Conservation (phyloP, 2,888 invertebrate genomes). For the Tipula vernalis region DNA sequence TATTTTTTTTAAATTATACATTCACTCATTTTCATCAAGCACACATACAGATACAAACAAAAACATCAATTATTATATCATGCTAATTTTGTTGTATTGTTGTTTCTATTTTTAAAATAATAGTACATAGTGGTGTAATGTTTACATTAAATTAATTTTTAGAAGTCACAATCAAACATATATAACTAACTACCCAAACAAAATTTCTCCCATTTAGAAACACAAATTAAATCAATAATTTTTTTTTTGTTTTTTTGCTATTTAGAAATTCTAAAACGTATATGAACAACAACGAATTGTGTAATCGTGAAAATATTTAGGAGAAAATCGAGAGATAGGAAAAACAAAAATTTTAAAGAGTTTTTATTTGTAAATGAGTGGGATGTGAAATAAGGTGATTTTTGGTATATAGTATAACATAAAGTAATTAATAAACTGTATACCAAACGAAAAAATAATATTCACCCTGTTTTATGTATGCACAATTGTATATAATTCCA, state of each 20-base stretch:
- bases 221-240: background rate
- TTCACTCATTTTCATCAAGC: background rate
- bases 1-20: background rate
- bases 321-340: background rate
- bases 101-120: background rate
- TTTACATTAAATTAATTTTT: background rate
- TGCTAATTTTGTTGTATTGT: background rate
- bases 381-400: background rate
- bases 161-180: background rate
- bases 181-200: background rate
- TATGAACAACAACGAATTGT: background rate
- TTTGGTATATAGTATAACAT: background rate
- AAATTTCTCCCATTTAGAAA: background rate
- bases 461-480: background rate
- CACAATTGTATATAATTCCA: background rate
- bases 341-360: background rate
- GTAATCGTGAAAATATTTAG: background rate
- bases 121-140: background rate
- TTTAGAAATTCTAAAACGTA: background rate
- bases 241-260: background rate
- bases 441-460: background rate
- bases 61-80: background rate
- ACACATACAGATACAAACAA: background rate
- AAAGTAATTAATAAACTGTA: background rate
- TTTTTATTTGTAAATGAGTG: background rate